These are phyloP conservation scores for Dolichopus griseipennis DNA, from an alignment of 2,888 invertebrate species.

Conservation along the genomic window DNA sequence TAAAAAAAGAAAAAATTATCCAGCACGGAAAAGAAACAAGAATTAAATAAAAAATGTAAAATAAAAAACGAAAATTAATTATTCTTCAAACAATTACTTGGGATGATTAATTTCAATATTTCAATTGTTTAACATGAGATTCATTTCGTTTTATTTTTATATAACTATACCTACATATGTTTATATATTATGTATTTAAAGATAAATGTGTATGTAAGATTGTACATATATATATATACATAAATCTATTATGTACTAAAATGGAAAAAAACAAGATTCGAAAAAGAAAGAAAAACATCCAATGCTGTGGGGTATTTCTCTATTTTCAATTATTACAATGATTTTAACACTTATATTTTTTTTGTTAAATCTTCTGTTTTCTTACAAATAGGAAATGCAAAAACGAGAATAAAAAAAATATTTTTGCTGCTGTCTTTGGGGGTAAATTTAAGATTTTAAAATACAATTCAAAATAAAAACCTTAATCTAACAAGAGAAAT, in stretches of 20 bases:
- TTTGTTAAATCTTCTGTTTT: background rate
- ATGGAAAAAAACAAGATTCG: background rate
- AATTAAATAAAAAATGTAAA: background rate
- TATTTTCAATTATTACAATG: background rate
- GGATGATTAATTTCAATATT: conserved; percentile 3
- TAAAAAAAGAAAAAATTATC: background rate
- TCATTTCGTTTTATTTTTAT: background rate
- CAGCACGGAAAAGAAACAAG: background rate
- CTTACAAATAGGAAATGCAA: background rate
- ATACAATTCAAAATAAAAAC: background rate
- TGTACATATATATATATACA: background rate
- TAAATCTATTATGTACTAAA: background rate
- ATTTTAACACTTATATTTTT: background rate
- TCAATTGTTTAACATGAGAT: conserved; percentile 1
- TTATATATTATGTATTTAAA: no score
- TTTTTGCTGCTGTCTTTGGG: background rate
- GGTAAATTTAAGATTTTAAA: background rate
- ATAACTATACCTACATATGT: background rate
- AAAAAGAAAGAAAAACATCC: background rate
- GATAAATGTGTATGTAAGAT: no score
- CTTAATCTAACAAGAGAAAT: background rate
- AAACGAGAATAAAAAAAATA: background rate
- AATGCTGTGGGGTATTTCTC: background rate
- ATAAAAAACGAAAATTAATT: background rate
- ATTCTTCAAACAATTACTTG: background rate